Evolutionary conservation across 1,140 invertebrate genomes (phyloP), one percentile per base, ranked within the genome.

Genomic region (Heliothis subflexa): DNA sequence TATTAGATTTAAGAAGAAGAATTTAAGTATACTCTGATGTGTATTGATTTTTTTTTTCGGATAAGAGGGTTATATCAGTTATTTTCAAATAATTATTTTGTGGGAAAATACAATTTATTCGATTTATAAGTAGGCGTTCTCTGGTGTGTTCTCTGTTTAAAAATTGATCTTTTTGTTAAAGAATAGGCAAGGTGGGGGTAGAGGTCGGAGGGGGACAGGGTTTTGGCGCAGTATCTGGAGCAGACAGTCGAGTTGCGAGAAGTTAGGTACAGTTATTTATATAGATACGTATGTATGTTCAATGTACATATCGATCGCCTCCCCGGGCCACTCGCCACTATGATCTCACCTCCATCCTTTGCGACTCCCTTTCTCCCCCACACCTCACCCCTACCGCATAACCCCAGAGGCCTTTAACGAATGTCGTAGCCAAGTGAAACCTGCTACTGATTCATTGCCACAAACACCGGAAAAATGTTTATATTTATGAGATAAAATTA

Each of bases 251-350:
- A 91, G 90, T 92, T 92, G 92, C 86, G 90, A 93, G 91, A 92
- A 92, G 89, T 91, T 90, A 93, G 92, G 88, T 90, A 91, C 88
- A 85, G 88, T 92, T 91, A 90, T 92, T 89, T 92, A 91, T 87
- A 85, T 87, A 88, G 83, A 87, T 93, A 94, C 89, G 88, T 91
- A 92, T 93, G 90, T 94, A 94, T 90, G 91, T 90, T 93, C 89
- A 94, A 93, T 94, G 92, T 94, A 93, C 93, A 94, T 94, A 94
- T 94, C 91, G 93, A 94, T 94, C 93, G 93, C 88, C 91, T 92
- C 91, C 92, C 91, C 89, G 85, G 88, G 90, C 89, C 91, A 91
- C 92, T 93, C 92, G 90, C 92, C 92, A 93, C 91, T 94, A 93
- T 94, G 91, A 93, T 93, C 92, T 92, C 92, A 94, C 92, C 92